These are phyloP conservation scores for Clarias magur DNA, from an alignment of 2,113 vertebrate species.

Conservation along the genomic window DNA sequence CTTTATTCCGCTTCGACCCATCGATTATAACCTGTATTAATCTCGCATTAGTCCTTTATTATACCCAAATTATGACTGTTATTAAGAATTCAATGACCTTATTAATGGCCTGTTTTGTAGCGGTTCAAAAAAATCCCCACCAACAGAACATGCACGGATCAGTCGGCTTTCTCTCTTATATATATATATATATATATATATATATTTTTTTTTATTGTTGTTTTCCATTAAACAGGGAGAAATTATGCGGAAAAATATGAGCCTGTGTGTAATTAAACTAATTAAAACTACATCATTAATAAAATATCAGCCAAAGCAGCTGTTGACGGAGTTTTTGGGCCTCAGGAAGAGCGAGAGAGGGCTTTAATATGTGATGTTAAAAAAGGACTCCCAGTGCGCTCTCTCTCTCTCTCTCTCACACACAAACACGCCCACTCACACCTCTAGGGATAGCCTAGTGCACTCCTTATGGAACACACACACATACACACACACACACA, in stretches of 20 bases:
- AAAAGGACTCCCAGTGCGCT: constrained; percentile 68
- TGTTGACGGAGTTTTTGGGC: constrained; percentile 74
- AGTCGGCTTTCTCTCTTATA: constrained; percentile 38
- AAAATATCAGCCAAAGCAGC: constrained; percentile 78
- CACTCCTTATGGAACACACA: background rate
- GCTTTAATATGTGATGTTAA: constrained; percentile 77
- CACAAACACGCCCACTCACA: background rate
- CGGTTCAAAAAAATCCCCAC: constrained; percentile 43
- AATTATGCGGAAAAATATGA: constrained; percentile 75
- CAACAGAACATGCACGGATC: constrained; percentile 63
- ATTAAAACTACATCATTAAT: constrained; percentile 81
- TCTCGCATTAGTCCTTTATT: background rate
- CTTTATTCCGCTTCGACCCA: background rate
- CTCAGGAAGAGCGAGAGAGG: constrained; percentile 61
- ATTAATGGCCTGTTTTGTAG: background rate
- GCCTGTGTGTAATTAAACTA: constrained; percentile 78
- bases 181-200: too few species aligned
- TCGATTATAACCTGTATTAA: background rate
- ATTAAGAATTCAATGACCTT: background rate
- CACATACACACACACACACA: background rate
- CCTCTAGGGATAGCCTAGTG: background rate
- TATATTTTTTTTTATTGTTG: constrained; percentile 56
- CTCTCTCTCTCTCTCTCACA: background rate
- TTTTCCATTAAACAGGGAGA: constrained; percentile 68
- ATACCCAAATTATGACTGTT: background rate